Base-by-base conservation (phyloP, 2,888 invertebrate genomes). In the Tyria jacobaeae region DNA sequence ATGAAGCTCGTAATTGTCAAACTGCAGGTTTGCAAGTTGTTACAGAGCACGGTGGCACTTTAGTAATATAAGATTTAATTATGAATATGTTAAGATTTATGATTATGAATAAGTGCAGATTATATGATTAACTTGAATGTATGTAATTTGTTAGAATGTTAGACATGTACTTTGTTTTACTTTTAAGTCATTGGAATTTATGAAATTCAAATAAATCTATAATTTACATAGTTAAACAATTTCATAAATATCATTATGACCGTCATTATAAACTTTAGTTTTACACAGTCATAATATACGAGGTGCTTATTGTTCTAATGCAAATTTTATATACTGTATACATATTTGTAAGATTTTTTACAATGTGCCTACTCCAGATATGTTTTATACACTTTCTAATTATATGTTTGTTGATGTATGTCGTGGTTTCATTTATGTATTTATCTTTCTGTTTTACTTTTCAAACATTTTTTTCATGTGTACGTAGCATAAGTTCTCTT, bases 351-450 rank as follows among this genome's bases (percentile, higher is more conserved):
- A 12, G 10, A 21, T 44, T 21, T 44, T 44, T 39, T 44, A 44
- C 12, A 3, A 41, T 41, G 44, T 44, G 44, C 44, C 44, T 44
- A 44, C 21, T 44, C 21, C 12, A 4, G 12, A 44, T 44, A 44
- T 44, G 12, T 44, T 44, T 17, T 44, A 44, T 44, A 44, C 44
- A 44, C 44, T 44, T 44, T 44, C 21, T 41, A 21, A 44, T 44
- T 44, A 44, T 44, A 44, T 44, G 21, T 12, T 44, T 44, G 41
- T 41, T 44, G 41, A 12, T 44, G 44, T 44, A 44, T 12, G 10
- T 21, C 1, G 44, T 44, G 4, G 21, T 44, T 44, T 44, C 21
- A 44, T 21, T 44, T 21, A n/a, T n/a, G n/a, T 10, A 44, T 21
- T 44, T 4, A 21, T 21, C 21, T 44, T 2, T 21, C 12, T 21